Evolutionary conservation across 2,888 invertebrate genomes (phyloP).

Genomic region (Pogonocherus hispidulus): DNA sequence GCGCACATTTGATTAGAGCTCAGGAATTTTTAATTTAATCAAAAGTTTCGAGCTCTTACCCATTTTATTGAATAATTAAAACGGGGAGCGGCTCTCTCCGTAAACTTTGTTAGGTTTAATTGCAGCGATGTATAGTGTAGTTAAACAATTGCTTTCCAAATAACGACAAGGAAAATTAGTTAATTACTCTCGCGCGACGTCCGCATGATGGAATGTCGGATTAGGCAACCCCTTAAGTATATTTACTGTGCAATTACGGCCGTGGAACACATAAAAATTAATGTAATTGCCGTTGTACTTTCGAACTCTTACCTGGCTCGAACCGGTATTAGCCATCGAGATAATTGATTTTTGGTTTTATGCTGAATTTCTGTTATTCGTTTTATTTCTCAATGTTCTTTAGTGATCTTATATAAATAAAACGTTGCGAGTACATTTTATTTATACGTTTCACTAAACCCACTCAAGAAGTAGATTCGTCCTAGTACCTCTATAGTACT

Average conservation of each 20-base stretch:
- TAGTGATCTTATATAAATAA: no score
- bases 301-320: not conserved
- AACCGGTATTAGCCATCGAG: not conserved
- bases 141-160: constrained; percentile 60
- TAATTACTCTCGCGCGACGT: constrained; percentile 57
- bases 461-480: no score
- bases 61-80: constrained; percentile 60
- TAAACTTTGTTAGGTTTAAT: constrained; percentile 56
- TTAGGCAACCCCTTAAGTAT: constrained; percentile 56
- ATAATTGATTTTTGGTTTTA: constrained; percentile 16
- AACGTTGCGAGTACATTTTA: no score
- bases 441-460: no score
- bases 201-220: constrained; percentile 50
- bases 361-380: not conserved
- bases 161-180: constrained; percentile 57
- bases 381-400: no score
- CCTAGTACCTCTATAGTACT: no score
- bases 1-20: constrained; percentile 53
- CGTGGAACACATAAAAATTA: constrained; percentile 26
- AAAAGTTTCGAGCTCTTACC: constrained; percentile 52
- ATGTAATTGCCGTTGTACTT: constrained; percentile 21
- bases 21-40: constrained; percentile 59
- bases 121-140: constrained; percentile 58
- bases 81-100: constrained; percentile 49
- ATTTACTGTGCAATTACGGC: constrained; percentile 55